These are phyloP conservation scores for Halotydeus destructor DNA, from an alignment of 1,140 invertebrate species.

Conservation along the genomic window DNA sequence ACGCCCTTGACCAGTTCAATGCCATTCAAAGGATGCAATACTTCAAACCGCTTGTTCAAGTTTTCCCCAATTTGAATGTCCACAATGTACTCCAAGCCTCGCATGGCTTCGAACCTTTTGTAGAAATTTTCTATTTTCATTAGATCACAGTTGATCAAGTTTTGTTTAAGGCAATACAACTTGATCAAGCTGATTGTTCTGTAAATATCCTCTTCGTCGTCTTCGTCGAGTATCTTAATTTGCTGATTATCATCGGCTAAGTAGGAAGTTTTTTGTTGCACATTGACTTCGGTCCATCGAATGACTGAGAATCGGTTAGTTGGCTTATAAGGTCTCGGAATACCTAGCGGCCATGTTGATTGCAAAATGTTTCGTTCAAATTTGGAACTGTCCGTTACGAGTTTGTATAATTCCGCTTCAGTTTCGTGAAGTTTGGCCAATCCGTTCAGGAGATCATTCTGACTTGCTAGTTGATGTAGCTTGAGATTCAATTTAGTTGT, in stretches of 20 bases:
- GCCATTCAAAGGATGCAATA: constrained; percentile 53
- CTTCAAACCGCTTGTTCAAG: constrained; percentile 38
- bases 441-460: too few relatives aligned
- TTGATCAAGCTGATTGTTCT: constrained; percentile 22
- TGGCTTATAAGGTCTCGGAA: constrained; percentile 39
- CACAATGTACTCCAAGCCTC: constrained; percentile 68
- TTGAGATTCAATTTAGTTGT: too few relatives aligned
- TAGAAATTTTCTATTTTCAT: constrained; percentile 51
- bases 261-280: constrained; percentile 54
- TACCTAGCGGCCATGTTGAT: constrained; percentile 56
- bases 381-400: too few relatives aligned
- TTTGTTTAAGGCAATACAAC: constrained; percentile 21
- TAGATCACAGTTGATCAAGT: constrained; percentile 36
- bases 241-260: constrained; percentile 23
- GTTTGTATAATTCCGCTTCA: too few relatives aligned
- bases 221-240: constrained; percentile 22
- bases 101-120: constrained; percentile 55
- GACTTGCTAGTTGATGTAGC: too few relatives aligned
- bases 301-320: constrained; percentile 60
- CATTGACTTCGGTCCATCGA: constrained; percentile 60
- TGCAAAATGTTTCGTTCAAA: constrained; percentile 12
- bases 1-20: constrained; percentile 55
- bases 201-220: constrained; percentile 22
- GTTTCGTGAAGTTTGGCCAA: too few relatives aligned
- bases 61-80: too few relatives aligned